Percentiles rank a stretch among this genome's conserved stretches.
Evolutionary conservation across 2,113 vertebrate species (phyloP).

Genomic region (Corapipo altera): DNA sequence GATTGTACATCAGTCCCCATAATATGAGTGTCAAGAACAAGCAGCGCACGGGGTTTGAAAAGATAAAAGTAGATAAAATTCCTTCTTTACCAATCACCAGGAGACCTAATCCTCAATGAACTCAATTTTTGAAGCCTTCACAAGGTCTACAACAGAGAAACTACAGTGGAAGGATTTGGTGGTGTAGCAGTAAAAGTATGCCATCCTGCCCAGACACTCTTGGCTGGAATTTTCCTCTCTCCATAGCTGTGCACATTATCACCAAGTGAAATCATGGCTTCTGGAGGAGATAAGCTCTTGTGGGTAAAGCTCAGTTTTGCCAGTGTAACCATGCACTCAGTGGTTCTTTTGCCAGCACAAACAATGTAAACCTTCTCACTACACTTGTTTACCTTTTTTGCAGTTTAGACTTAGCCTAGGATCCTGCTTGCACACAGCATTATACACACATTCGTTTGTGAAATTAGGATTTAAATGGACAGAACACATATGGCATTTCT

Average conservation of each 20-base stretch:
- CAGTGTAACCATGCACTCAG: not conserved
- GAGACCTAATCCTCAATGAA: not conserved
- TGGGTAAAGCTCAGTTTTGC: not conserved
- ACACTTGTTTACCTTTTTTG: not conserved
- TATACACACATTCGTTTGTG: not conserved
- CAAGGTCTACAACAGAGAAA: not conserved
- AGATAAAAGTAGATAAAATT: conserved; percentile 25
- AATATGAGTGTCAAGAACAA: not conserved
- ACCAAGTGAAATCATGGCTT: not conserved
- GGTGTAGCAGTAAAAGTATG: not conserved
- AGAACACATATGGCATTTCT: not conserved
- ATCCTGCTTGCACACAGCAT: not conserved
- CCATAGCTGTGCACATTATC: not conserved
- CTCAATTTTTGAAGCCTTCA: not conserved
- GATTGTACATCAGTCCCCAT: not conserved
- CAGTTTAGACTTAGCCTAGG: not conserved
- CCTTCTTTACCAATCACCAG: not conserved
- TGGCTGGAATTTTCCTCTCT: not conserved
- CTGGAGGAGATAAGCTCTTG: rapidly evolving
- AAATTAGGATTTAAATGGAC: not conserved
- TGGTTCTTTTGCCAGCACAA: not conserved
- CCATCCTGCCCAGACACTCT: not conserved
- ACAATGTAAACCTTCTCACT: not conserved
- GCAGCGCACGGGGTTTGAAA: not conserved
- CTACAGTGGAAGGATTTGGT: not conserved